Base-by-base conservation (phyloP, 1,140 invertebrate genomes). In the Drosophila willistoni region DNA sequence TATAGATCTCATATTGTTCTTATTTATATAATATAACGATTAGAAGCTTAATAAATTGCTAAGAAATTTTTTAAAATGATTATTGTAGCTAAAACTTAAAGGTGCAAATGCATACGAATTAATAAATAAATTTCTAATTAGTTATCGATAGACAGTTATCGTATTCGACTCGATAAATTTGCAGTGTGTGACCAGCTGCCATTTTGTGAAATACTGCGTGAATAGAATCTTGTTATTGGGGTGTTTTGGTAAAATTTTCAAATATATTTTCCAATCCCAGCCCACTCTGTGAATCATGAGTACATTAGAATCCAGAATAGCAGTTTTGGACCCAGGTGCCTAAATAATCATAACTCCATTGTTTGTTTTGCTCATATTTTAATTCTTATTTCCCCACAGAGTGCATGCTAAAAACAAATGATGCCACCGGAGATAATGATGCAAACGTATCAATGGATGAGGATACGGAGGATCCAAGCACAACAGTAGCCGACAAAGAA, bases 131-230 rank as follows among this genome's bases (percentile, higher is more conserved):
- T 33, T n/a, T 7, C 7, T 39, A 4, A 13, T 12, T 3, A 33
- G 54, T 3, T 56, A 70, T 70, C 67, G 67, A 63, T 54, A 68
- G 36, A 9, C 36, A 29, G 29, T 29, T 39, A 9, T 44, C 36
- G 64, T 5, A 25, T 17, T 39, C 3, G 10, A 12, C 1, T 69
- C 67, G 59, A 63, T 47, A 47, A 17, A 47, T 9, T 47, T 47
- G 44, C 7, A 17, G 10, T 22, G 44, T 51, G 44, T 51, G 17
- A 19, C 44, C 44, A 51, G 9, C 14, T 47, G 14, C 14, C 14
- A 14, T 19, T 19, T 47, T 3, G 7, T 29, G 55, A 12, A 33
- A 57, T n/a, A 57, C 55, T 57, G 13, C 29, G 25, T 17, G 34
- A 57, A 17, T 57, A 34, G 0, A 7, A 13, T 34, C 17, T 36